A percentile compares a stretch with the other conserved stretches of the same genome.
phyloP scores from a whole-genome alignment of 1,140 invertebrate genomes.

The Calliopsis andreniformis region DNA sequence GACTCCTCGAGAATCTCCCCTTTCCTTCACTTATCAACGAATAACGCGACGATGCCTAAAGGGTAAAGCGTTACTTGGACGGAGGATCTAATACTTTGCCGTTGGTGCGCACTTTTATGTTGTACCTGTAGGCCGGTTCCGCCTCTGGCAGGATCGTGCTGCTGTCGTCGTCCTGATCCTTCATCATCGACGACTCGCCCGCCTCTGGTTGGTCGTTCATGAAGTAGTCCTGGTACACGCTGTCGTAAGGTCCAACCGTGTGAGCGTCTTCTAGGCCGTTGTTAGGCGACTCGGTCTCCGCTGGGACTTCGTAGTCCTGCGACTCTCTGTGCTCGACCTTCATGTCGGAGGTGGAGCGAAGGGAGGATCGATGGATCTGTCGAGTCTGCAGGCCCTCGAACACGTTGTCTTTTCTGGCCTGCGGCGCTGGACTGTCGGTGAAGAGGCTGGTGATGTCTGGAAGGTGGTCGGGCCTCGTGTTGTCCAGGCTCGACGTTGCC shows the following conservation, averaged over 20 bases:
- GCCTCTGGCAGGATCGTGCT: conserved; percentile 78
- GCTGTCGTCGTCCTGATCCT: conserved; percentile 78
- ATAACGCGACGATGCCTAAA: conserved; percentile 63
- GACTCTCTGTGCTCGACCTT: conserved; percentile 70
- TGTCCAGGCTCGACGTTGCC: conserved; percentile 21
- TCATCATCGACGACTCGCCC: conserved; percentile 54
- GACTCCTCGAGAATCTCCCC: conserved; percentile 40
- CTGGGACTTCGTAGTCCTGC: conserved; percentile 41
- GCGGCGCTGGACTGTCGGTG: conserved; percentile 62
- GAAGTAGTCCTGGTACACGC: conserved; percentile 72
- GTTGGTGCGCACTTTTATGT: conserved; percentile 79
- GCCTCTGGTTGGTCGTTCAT: conserved; percentile 73
- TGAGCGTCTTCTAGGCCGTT: conserved; percentile 71
- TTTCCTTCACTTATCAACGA: conserved; percentile 52
- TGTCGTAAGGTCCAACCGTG: conserved; percentile 78
- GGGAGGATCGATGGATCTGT: conserved; percentile 63
- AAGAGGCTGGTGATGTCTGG: conserved; percentile 77
- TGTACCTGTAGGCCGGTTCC: conserved; percentile 79
- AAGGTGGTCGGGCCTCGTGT: conserved; percentile 68
- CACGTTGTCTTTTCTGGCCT: conserved; percentile 70
- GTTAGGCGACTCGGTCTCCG: conserved; percentile 68
- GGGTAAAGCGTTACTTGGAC: conserved; percentile 77
- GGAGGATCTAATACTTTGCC: conserved; percentile 81
- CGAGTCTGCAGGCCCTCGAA: conserved; percentile 77
- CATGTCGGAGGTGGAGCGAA: conserved; percentile 46